Evolutionary conservation across 2,888 invertebrate genomes (phyloP).

Genomic region (Crossocerus cetratus): DNA sequence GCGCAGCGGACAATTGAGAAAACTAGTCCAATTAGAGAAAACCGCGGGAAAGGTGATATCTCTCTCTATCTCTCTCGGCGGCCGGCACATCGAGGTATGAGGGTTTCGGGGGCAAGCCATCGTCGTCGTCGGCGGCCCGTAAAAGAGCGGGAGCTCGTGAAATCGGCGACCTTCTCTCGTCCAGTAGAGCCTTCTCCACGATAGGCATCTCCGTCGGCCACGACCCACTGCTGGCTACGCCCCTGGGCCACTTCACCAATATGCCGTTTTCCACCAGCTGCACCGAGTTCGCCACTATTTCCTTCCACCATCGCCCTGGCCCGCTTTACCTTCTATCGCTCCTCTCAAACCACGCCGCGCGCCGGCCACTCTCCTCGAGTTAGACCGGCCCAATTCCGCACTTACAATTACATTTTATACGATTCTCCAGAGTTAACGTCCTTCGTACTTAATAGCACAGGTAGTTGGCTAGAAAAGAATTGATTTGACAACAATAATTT

Average conservation of each 20-base stretch:
- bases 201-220: constrained; percentile 45
- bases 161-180: constrained; percentile 57
- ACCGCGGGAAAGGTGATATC: constrained; percentile 71
- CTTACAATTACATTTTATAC: too few relatives aligned
- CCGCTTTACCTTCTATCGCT: neutral
- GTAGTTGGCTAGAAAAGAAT: too few relatives aligned
- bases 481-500: too few relatives aligned
- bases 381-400: too few relatives aligned
- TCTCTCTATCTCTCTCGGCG: too few relatives aligned
- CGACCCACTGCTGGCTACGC: constrained; percentile 44
- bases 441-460: too few relatives aligned
- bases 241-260: constrained; percentile 44
- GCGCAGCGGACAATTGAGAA: constrained; percentile 41
- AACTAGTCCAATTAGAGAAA: constrained; percentile 74
- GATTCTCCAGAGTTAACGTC: too few relatives aligned
- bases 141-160: constrained; percentile 53
- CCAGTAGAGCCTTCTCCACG: constrained; percentile 42
- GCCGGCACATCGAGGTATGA: constrained; percentile 69
- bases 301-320: neutral
- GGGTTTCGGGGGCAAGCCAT: constrained; percentile 71
- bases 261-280: constrained; percentile 20
- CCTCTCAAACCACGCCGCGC: neutral
- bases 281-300: neutral
- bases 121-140: constrained; percentile 49
- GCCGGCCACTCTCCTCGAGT: too few relatives aligned